Conservation (phyloP, 1,140 invertebrate species). For the Sipha flava region DNA sequence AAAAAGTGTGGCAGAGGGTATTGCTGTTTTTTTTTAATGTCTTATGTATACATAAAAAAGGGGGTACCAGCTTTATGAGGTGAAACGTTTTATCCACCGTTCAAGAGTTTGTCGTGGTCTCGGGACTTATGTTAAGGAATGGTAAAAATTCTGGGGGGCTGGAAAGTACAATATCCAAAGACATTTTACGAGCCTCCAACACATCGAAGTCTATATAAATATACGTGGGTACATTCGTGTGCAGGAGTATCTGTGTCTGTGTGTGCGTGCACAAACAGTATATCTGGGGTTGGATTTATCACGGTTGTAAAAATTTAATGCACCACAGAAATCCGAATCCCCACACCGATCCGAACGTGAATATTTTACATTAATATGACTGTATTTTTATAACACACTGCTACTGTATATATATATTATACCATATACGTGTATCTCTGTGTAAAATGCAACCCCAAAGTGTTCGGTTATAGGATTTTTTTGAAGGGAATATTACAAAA, state of each 20-base stretch:
- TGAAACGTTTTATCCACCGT: constrained; percentile 27
- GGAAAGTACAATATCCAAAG: constrained; percentile 21
- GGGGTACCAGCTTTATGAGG: constrained; percentile 1
- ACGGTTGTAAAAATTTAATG: constrained; percentile 30
- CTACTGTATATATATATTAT: neutral
- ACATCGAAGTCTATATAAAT: constrained; percentile 16
- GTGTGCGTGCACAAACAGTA: neutral
- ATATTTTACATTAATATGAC: constrained; percentile 31
- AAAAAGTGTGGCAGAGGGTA: neutral
- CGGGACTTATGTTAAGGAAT: constrained; percentile 21
- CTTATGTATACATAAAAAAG: neutral
- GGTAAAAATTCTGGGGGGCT: neutral
- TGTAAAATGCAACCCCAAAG: constrained; percentile 1
- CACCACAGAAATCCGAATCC: constrained; percentile 22
- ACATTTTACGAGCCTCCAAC: constrained; percentile 6
- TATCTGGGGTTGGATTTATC: constrained; percentile 11
- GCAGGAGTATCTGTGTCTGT: neutral
- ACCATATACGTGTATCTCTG: too few relatives aligned
- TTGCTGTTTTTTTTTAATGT: neutral
- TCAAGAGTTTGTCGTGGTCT: constrained; percentile 16
- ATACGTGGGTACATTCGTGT: neutral
- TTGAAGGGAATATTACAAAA: neutral
- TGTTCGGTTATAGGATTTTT: neutral
- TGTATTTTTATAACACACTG: constrained; percentile 13
- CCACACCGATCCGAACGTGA: constrained; percentile 18